Evolutionary conservation across 2,113 vertebrate species (phyloP), one percentile per base, ranked within the genome.

Genomic region (Spizaetus ornatus): DNA sequence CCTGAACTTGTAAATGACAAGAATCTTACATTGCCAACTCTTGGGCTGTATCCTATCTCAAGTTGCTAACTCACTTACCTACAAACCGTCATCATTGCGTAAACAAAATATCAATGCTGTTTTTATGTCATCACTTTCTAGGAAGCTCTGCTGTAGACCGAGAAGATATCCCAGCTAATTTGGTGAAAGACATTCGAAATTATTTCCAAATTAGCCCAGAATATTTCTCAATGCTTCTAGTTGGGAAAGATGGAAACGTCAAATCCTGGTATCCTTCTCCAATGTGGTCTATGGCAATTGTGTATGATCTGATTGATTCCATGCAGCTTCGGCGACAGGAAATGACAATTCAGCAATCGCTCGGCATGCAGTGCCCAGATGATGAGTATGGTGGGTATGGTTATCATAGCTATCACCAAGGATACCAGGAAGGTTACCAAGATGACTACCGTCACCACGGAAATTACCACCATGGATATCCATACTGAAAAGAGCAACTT

Each of bases 191-290:
- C 97, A 99, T 99, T 92, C 98, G 99, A 94, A 99, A 99, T 98
- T 99, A 99, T 96, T 99, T 99, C 97, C 99, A 99, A 98, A 98
- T 99, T 96, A 99, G 99, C 96, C 99, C 99, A 0, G 99, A 99
- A 89, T 99, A 99, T 95, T 99, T 99, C 98, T 99, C 99, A 90
- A 99, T 99, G 99, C 98, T 99, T 91, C 98, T 99, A 53, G 99
- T 99, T 82, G 99, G 99, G 72, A 99, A 99, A 97, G 99, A 99
- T 5, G 99, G 99, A 78, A 99, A 99, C 10, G 99, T 99, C 5
- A 99, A 99, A 97, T 99, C 99, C 86, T 99, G 99, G 99, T 99
- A 99, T 96, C 99, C 99, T 16, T 99, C 99, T 5, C 99, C 99
- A 32, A 99, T 99, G 99, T 99, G 99, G 99, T 99, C 99, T 66